phyloP scores from a whole-genome alignment of 2,797 vertebrate genomes.

The Lateolabrax maculatus region DNA sequence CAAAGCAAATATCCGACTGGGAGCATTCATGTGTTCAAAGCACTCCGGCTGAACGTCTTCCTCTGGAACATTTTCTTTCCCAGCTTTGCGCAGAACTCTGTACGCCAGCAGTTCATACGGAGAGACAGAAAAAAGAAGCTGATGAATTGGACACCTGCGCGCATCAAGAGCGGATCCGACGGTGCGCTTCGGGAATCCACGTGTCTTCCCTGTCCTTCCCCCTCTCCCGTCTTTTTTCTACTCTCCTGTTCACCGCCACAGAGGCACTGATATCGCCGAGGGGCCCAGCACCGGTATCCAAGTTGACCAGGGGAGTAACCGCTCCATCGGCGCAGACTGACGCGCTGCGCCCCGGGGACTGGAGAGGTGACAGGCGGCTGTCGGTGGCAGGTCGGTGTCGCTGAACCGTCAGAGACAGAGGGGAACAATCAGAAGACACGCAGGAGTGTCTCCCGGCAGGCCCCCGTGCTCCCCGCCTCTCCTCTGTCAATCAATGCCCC shows the following conservation, averaged over 20 bases:
- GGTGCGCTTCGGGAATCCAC: conserved; percentile 64
- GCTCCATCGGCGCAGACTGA: conserved; percentile 42
- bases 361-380: conserved; percentile 32
- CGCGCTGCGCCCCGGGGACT: conserved; percentile 46
- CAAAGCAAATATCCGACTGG: conserved; percentile 57
- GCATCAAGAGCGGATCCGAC: conserved; percentile 47
- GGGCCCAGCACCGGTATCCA: conserved; percentile 21
- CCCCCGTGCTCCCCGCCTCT: background rate
- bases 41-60: conserved; percentile 47
- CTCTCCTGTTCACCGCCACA: conserved; percentile 5
- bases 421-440: background rate
- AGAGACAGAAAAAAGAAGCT: background rate
- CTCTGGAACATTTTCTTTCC: background rate
- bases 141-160: conserved; percentile 53
- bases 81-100: conserved; percentile 7
- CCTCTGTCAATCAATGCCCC: conserved; percentile 11
- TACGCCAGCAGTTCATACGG: background rate
- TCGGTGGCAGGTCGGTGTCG: conserved; percentile 9
- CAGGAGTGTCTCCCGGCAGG: background rate
- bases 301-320: background rate
- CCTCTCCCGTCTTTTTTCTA: background rate
- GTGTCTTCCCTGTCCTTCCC: conserved; percentile 34
- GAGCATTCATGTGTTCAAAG: conserved; percentile 34
- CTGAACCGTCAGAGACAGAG: background rate
- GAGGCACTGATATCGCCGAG: background rate